phyloP scores from a whole-genome alignment of 2,113 vertebrate species.

The Cinclus cinclus region DNA sequence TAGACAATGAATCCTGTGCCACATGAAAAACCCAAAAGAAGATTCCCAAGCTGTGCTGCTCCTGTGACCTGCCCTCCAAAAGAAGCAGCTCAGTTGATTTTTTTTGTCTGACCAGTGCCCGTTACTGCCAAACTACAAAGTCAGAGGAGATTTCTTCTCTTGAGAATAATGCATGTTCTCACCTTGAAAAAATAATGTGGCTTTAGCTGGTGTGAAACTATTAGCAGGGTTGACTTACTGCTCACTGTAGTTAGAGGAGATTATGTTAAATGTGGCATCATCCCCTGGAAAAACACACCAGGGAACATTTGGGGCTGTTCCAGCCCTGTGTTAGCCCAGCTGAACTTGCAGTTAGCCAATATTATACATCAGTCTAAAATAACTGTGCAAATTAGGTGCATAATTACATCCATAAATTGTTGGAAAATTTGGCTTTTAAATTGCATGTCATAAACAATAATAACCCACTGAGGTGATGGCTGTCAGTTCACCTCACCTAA shows the following conservation, averaged over 20 bases:
- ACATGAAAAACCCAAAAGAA: not conserved
- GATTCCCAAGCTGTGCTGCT: not conserved
- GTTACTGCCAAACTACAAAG: not conserved
- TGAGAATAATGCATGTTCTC: not conserved
- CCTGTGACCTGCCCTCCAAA: not conserved
- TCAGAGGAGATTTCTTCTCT: not conserved
- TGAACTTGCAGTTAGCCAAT: conserved; percentile 11
- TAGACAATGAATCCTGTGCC: not conserved
- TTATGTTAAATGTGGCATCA: conserved; percentile 27
- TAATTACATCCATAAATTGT: conserved; percentile 40
- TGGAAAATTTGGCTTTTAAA: conserved; percentile 60
- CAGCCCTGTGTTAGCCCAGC: not conserved
- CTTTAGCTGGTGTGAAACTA: conserved; percentile 1
- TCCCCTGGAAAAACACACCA: not conserved
- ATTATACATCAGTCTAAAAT: conserved; percentile 36
- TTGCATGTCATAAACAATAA: conserved; percentile 44
- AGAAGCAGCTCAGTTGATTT: not conserved
- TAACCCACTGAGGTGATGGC: not conserved
- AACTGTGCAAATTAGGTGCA: conserved; percentile 51
- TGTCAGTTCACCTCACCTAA: conserved; percentile 14
- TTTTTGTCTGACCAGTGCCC: not conserved
- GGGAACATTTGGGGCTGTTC: not conserved
- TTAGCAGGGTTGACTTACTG: not conserved
- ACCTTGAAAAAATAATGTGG: not conserved
- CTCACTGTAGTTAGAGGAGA: conserved; percentile 12